These are phyloP conservation scores for Smithornis capensis DNA, from an alignment of 2,113 vertebrate species.

Conservation along the genomic window DNA sequence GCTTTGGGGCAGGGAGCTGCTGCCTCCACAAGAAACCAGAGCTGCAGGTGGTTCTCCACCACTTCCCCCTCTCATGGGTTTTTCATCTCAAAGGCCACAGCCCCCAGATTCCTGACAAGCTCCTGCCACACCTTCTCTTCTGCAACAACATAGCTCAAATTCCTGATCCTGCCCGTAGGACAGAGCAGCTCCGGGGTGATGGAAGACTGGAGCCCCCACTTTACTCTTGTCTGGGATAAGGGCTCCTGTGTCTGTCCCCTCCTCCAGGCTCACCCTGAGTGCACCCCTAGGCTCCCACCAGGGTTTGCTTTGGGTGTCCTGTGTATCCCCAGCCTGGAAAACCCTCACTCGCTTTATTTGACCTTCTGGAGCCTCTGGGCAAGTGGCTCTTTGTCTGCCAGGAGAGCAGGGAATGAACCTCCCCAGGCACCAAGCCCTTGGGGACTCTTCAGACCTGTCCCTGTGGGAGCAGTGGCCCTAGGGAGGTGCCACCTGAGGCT, in stretches of 20 bases:
- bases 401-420: neutral
- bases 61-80: neutral
- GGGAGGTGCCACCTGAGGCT: fast-evolving
- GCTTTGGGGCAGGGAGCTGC: neutral
- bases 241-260: no score
- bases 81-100: neutral
- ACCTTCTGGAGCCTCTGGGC: neutral
- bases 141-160: neutral
- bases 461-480: neutral
- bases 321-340: neutral
- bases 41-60: fast-evolving
- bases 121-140: neutral
- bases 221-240: fast-evolving
- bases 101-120: neutral
- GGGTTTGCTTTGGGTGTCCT: neutral
- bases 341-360: neutral
- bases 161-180: neutral
- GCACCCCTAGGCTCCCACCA: neutral
- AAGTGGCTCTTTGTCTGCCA: neutral
- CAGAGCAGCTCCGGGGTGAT: neutral
- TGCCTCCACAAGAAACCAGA: neutral
- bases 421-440: fast-evolving
- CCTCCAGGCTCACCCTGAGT: neutral
- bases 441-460: neutral
- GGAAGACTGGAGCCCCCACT: neutral